Conservation (phyloP, 1,140 invertebrate genomes). For the Rhyzopertha dominica region DNA sequence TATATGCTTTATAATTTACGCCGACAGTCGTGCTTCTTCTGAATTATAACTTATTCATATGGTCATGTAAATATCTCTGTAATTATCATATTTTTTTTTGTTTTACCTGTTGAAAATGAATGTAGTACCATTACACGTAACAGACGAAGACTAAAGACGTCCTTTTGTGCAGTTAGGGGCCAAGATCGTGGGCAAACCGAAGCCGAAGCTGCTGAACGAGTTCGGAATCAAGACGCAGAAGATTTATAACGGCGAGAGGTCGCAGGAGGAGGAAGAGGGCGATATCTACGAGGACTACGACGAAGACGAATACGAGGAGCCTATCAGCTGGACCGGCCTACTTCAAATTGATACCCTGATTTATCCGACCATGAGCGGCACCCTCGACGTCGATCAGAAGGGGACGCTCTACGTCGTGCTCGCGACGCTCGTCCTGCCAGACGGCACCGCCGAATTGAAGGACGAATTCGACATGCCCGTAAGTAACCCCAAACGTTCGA, state of each 20-base stretch:
- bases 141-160: background rate
- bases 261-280: slow-evolving; percentile 15
- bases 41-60: too few relatives aligned
- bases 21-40: too few relatives aligned
- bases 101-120: too few relatives aligned
- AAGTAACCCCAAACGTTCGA: too few relatives aligned
- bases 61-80: background rate
- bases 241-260: slow-evolving; percentile 31
- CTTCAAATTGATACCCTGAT: slow-evolving; percentile 58
- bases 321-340: slow-evolving; percentile 54
- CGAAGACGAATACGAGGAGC: slow-evolving; percentile 43
- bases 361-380: slow-evolving; percentile 57
- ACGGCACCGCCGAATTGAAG: slow-evolving; percentile 51
- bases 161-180: slow-evolving; percentile 50
- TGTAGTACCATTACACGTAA: too few relatives aligned
- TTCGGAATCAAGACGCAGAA: slow-evolving; percentile 35
- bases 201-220: slow-evolving; percentile 48
- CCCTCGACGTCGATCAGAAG: slow-evolving; percentile 55
- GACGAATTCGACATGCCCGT: slow-evolving; percentile 46
- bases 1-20: too few relatives aligned
- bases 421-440: slow-evolving; percentile 48
- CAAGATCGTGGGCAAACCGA: slow-evolving; percentile 49
- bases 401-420: slow-evolving; percentile 49
- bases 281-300: slow-evolving; percentile 29
- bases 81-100: too few relatives aligned